Evolutionary conservation across 2,797 vertebrate genomes (phyloP).

Genomic region (Phataginus tricuspis): DNA sequence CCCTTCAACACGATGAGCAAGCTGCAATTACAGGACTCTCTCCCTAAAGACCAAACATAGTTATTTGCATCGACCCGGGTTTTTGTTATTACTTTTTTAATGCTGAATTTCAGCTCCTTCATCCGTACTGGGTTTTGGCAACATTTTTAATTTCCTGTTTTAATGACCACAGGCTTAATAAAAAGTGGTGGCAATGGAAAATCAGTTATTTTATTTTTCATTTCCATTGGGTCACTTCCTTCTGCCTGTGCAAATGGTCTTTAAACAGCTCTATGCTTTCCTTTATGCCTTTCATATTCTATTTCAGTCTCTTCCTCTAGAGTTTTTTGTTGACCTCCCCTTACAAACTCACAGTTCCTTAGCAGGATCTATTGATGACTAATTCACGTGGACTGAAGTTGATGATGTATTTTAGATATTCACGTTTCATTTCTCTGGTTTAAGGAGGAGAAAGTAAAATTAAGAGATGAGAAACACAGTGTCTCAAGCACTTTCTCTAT

Average conservation of each 20-base stretch:
- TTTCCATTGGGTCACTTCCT: not conserved
- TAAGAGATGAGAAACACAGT: not conserved
- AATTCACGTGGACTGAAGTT: not conserved
- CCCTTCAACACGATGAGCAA: not conserved
- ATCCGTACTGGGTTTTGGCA: not conserved
- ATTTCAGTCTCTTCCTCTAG: not conserved
- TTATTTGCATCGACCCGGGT: not conserved
- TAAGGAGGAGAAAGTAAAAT: not conserved
- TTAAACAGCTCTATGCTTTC: not conserved
- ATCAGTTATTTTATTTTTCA: not conserved
- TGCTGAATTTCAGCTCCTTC: not conserved
- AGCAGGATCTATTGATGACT: not conserved
- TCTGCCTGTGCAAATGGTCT: not conserved
- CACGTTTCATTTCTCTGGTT: not conserved
- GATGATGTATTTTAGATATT: not conserved
- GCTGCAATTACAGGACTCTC: not conserved
- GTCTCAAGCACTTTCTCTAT: not conserved
- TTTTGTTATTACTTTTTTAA: not conserved
- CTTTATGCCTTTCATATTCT: not conserved
- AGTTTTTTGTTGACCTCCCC: not conserved
- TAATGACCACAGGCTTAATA: not conserved
- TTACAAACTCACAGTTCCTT: not conserved
- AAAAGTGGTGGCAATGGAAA: not conserved
- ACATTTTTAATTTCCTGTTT: not conserved
- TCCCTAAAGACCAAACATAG: not conserved